These are phyloP conservation scores for Scaptodrosophila latifasciaeformis DNA, from an alignment of 2,888 invertebrate species.

Conservation along the genomic window DNA sequence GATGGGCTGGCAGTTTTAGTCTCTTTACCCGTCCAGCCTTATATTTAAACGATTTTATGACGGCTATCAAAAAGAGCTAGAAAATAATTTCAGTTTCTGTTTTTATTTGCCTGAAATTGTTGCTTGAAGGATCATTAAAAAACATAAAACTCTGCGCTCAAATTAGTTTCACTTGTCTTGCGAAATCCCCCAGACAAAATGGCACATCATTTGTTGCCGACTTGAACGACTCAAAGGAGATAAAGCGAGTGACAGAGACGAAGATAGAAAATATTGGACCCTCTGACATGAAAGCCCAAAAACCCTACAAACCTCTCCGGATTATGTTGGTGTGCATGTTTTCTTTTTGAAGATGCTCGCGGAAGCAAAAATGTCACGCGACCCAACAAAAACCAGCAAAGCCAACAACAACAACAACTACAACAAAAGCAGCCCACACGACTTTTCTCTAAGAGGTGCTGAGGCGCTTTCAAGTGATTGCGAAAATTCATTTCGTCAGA, in stretches of 20 bases:
- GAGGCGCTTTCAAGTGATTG: slow-evolving; percentile 53
- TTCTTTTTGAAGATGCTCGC: slow-evolving; percentile 3
- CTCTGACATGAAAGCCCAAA: slow-evolving; percentile 57
- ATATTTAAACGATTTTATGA: neutral
- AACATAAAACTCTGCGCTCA: slow-evolving; percentile 12
- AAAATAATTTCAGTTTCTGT: slow-evolving; percentile 16
- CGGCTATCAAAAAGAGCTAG: slow-evolving; percentile 2
- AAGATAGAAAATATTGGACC: slow-evolving; percentile 24
- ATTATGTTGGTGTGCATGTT: slow-evolving; percentile 25
- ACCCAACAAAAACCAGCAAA: slow-evolving; percentile 47
- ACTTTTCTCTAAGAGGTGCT: slow-evolving; percentile 11
- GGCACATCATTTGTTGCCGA: slow-evolving; percentile 26
- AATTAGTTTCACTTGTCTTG: slow-evolving; percentile 59
- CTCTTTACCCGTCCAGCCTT: no score
- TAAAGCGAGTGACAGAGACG: neutral
- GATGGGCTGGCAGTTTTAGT: no score
- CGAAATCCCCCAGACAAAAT: slow-evolving; percentile 15
- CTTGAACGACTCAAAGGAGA: slow-evolving; percentile 5
- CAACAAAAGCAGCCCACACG: slow-evolving; percentile 16
- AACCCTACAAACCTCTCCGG: slow-evolving; percentile 35
- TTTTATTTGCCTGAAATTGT: neutral
- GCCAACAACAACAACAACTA: slow-evolving; percentile 22
- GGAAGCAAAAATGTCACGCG: slow-evolving; percentile 17
- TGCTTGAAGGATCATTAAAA: neutral
- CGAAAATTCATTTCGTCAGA: slow-evolving; percentile 19